These are phyloP conservation scores for Vicugna pacos DNA, from an alignment of 2,113 vertebrate genomes.

Conservation along the genomic window DNA sequence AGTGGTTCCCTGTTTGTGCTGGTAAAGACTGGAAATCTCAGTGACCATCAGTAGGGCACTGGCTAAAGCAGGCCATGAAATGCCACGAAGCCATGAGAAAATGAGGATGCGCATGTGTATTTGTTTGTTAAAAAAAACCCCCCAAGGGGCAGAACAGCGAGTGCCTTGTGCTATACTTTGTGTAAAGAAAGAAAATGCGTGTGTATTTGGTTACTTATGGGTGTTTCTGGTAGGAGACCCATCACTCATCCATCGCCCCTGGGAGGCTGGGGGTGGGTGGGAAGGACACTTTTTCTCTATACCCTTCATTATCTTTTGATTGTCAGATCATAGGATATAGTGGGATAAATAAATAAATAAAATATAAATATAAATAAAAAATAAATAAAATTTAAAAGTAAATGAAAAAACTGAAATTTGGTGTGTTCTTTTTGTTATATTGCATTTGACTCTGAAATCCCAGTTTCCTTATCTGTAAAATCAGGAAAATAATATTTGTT, in stretches of 20 bases:
- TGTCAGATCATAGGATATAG: background rate
- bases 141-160: background rate
- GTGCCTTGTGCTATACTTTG: background rate
- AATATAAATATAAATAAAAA: too few relatives aligned
- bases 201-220: background rate
- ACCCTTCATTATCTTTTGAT: background rate
- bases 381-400: too few relatives aligned
- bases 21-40: background rate
- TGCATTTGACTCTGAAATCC: background rate
- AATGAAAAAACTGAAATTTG: background rate
- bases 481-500: background rate
- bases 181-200: background rate
- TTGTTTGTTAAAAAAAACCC: background rate
- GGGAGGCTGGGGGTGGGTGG: background rate
- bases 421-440: background rate
- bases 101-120: rapidly evolving
- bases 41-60: background rate
- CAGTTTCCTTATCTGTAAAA: background rate
- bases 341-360: background rate
- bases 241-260: rapidly evolving
- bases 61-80: background rate
- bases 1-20: background rate
- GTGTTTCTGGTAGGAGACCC: background rate
- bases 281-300: background rate
- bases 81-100: rapidly evolving